A percentile compares a stretch with the other conserved stretches of the same genome.
These are phyloP conservation scores for Drepanosiphum platanoidis DNA, from an alignment of 2,888 invertebrate species.

Conservation along the genomic window DNA sequence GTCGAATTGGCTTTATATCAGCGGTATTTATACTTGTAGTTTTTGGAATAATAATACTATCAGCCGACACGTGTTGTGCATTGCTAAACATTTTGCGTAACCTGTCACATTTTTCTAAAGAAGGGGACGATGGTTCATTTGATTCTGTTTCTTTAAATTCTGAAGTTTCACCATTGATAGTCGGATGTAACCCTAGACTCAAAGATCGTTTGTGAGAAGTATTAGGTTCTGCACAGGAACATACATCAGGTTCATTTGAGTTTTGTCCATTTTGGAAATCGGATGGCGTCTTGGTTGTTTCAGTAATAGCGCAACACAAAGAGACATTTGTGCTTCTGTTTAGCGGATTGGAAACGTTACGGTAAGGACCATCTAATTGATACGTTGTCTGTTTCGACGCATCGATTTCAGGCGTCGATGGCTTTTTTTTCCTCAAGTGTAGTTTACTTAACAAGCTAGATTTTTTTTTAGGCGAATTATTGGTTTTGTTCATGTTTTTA, in stretches of 20 bases:
- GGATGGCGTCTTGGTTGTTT: conserved; percentile 68
- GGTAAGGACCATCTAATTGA: conserved; percentile 40
- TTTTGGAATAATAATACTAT: conserved; percentile 60
- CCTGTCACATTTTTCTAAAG: conserved; percentile 42
- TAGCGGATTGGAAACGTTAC: conserved; percentile 48
- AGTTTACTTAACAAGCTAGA: conserved; percentile 45
- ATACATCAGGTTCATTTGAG: conserved; percentile 57
- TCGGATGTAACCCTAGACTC: conserved; percentile 64
- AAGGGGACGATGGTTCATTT: conserved; percentile 53
- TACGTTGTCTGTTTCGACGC: not conserved
- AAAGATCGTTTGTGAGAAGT: conserved; percentile 64
- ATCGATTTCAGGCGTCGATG: not conserved
- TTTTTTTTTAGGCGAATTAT: conserved; percentile 53
- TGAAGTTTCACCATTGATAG: conserved; percentile 60
- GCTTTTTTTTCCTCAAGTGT: conserved; percentile 46
- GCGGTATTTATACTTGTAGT: conserved; percentile 35
- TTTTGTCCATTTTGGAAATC: conserved; percentile 66
- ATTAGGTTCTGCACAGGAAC: conserved; percentile 41
- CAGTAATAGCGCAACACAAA: conserved; percentile 69
- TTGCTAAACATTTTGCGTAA: conserved; percentile 35
- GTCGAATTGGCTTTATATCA: conserved; percentile 31
- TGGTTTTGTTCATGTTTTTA: conserved; percentile 27
- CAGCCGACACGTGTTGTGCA: conserved; percentile 57
- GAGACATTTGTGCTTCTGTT: conserved; percentile 64
- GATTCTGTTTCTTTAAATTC: conserved; percentile 48